Percentiles rank a stretch among this genome's conserved stretches.
Conservation (phyloP, 1,140 invertebrate species). For the Hypothenemus hampei region DNA sequence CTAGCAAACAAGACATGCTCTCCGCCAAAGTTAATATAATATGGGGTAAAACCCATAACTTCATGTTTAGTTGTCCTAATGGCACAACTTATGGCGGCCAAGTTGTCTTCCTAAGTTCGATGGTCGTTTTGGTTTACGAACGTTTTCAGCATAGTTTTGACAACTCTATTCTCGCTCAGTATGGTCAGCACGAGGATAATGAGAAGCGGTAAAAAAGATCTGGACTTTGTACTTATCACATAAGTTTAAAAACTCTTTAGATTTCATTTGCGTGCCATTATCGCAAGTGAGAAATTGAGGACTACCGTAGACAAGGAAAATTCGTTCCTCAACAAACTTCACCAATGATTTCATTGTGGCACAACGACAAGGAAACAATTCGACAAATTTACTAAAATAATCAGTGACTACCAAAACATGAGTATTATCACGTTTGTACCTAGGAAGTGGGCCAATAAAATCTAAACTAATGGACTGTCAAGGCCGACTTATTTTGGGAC, state of each 20-base stretch:
- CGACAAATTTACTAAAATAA: slow-evolving; percentile 37
- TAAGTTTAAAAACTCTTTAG: slow-evolving; percentile 19
- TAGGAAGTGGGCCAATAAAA: slow-evolving; percentile 36
- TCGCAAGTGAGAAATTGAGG: slow-evolving; percentile 25
- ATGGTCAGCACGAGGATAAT: slow-evolving; percentile 30
- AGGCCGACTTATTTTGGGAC: slow-evolving; percentile 24
- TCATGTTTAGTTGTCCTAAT: slow-evolving; percentile 19
- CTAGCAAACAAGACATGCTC: slow-evolving; percentile 13
- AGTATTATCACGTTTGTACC: slow-evolving; percentile 30
- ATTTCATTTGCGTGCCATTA: slow-evolving; percentile 31
- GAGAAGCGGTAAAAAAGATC: slow-evolving; percentile 19
- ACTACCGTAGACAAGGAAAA: slow-evolving; percentile 24
- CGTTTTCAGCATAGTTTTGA: slow-evolving; percentile 29
- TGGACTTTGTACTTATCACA: slow-evolving; percentile 12
- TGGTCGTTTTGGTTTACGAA: slow-evolving; percentile 28
- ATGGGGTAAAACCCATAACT: slow-evolving; percentile 32
- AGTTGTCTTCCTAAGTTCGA: slow-evolving; percentile 18
- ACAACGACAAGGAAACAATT: slow-evolving; percentile 14
- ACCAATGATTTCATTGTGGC: slow-evolving; percentile 11
- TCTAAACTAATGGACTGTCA: slow-evolving; percentile 35
- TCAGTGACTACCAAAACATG: slow-evolving; percentile 41
- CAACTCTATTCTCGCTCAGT: slow-evolving; percentile 26
- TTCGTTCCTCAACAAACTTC: slow-evolving; percentile 21
- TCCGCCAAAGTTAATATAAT: slow-evolving; percentile 30
- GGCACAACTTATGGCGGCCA: slow-evolving; percentile 23